Evolutionary conservation across 2,888 invertebrate species (phyloP).

Genomic region (Calameuta pallipes): DNA sequence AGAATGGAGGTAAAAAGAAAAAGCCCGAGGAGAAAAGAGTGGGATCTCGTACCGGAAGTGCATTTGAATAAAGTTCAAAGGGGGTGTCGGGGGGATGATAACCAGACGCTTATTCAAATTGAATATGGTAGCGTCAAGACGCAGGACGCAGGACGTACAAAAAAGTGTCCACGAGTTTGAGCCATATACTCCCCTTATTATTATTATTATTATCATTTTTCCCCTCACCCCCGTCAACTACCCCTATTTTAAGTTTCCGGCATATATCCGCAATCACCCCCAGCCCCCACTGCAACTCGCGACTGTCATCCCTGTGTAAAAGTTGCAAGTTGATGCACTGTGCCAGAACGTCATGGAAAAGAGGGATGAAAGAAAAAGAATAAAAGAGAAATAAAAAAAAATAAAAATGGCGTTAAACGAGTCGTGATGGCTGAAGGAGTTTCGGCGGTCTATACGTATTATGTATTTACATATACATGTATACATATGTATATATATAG

Average conservation of each 20-base stretch:
- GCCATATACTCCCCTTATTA: neutral
- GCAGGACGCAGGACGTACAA: neutral
- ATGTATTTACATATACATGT: neutral
- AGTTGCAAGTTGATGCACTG: neutral
- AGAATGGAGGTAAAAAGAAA: neutral
- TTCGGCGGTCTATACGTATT: neutral
- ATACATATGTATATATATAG: neutral
- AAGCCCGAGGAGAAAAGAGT: neutral
- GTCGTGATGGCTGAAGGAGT: neutral
- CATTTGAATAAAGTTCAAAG: constrained; percentile 46
- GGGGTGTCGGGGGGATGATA: constrained; percentile 5
- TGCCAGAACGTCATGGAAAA: neutral
- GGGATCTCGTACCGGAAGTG: neutral
- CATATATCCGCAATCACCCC: constrained; percentile 10
- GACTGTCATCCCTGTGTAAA: neutral
- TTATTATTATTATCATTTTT: neutral
- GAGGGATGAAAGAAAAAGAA: neutral
- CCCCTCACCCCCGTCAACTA: constrained; percentile 26
- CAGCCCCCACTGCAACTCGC: neutral
- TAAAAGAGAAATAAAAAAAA: neutral
- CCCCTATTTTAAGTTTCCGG: constrained; percentile 32
- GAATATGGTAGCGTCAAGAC: constrained; percentile 41
- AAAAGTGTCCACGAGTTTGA: constrained; percentile 26
- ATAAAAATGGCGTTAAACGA: neutral
- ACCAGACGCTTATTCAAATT: constrained; percentile 37